Conservation (phyloP, 64 coral and sea anemone genomes). For the Platygyra sinensis region DNA sequence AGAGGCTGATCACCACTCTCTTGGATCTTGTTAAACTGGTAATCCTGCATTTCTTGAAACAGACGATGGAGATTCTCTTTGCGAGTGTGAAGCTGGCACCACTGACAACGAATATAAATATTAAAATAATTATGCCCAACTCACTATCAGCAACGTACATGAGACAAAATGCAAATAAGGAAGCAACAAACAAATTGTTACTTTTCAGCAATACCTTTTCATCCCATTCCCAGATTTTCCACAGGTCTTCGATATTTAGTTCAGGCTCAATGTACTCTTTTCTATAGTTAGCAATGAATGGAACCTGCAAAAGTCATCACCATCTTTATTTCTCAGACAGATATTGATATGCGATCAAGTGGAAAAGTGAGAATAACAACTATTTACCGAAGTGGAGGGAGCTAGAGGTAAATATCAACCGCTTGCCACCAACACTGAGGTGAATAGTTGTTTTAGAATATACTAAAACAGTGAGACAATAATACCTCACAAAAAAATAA, state of each 20-base stretch:
- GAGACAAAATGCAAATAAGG: too few relatives aligned
- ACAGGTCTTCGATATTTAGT: conserved; percentile 90
- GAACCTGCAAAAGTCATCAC: conserved; percentile 60
- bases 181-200: not conserved
- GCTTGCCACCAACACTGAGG: too few relatives aligned
- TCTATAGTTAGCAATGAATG: conserved; percentile 96
- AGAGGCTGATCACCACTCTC: conserved; percentile 71
- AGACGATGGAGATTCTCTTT: conserved; percentile 93
- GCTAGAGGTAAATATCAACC: too few relatives aligned
- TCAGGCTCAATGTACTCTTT: conserved; percentile 99
- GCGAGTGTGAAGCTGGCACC: conserved; percentile 83
- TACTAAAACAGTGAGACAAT: too few relatives aligned
- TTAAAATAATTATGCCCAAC: not conserved
- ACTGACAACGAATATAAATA: conserved; percentile 45
- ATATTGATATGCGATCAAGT: not conserved
- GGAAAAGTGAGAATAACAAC: not conserved
- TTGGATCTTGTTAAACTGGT: conserved; percentile 81
- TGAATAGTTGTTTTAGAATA: too few relatives aligned
- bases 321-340: not conserved
- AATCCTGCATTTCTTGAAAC: conserved; percentile 97
- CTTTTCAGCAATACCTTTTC: conserved; percentile 75
- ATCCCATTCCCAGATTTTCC: conserved; percentile 97
- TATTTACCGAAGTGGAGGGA: too few relatives aligned
- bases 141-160: not conserved
- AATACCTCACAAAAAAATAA: too few relatives aligned